A percentile compares a stretch with the other conserved stretches of the same genome.
phyloP scores from a whole-genome alignment of 2,888 invertebrate genomes.

The Ypsolopha sequella region DNA sequence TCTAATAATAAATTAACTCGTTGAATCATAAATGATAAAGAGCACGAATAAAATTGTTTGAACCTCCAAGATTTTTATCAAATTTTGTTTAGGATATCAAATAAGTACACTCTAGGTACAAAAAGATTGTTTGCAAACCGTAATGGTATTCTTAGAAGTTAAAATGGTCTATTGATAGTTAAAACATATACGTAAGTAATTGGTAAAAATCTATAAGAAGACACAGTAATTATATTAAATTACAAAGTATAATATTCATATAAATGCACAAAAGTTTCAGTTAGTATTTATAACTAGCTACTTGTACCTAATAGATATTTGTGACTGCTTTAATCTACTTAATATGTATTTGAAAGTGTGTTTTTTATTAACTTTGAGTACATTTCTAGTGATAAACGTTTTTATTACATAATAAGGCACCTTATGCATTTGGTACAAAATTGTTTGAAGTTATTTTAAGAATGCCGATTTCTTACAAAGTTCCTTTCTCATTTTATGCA shows the following conservation, averaged over 20 bases:
- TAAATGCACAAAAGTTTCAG: slow-evolving; percentile 21
- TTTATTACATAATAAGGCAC: slow-evolving; percentile 39
- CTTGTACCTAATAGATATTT: slow-evolving; percentile 22
- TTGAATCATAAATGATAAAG: too few species aligned
- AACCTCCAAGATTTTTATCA: slow-evolving; percentile 59
- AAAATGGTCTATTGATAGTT: too few species aligned
- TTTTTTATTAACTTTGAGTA: slow-evolving; percentile 3
- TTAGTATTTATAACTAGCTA: slow-evolving; percentile 14
- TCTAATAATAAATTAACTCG: too few species aligned
- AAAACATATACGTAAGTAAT: too few species aligned
- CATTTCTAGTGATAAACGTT: slow-evolving; percentile 9
- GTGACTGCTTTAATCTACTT: slow-evolving; percentile 33
- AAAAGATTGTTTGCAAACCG: too few species aligned
- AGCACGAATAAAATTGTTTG: slow-evolving; percentile 22
- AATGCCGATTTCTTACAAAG: neutral
- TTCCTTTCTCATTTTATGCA: neutral
- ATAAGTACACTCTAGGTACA: too few species aligned
- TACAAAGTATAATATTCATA: neutral
- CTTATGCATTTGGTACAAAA: slow-evolving; percentile 50
- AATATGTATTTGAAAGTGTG: slow-evolving; percentile 6
- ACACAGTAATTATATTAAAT: too few species aligned
- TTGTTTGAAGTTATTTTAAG: slow-evolving; percentile 5
- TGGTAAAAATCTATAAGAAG: too few species aligned
- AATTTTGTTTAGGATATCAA: too few species aligned
- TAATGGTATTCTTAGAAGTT: too few species aligned